Conservation (phyloP, 2,797 vertebrate species). For the Syngnathus rostellatus region DNA sequence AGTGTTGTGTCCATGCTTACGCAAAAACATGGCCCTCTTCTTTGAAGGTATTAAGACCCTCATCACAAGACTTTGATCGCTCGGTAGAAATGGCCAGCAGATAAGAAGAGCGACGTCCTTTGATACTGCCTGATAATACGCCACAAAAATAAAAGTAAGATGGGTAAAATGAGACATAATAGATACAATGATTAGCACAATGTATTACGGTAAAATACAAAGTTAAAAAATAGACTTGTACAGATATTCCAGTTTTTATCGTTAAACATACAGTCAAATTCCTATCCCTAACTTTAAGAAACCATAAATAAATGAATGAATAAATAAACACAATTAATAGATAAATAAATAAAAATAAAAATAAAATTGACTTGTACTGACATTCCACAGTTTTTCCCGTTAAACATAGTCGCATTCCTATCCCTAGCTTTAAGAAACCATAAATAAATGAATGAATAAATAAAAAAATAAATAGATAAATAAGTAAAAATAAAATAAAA, state of each 20-base stretch:
- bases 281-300: background rate
- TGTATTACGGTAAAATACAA: background rate
- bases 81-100: constrained; percentile 89
- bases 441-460: too few relatives aligned
- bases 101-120: constrained; percentile 89
- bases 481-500: background rate
- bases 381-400: too few relatives aligned
- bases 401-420: too few relatives aligned
- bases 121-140: constrained; percentile 75
- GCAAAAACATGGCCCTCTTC: constrained; percentile 81
- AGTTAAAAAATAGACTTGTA: background rate
- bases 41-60: constrained; percentile 87
- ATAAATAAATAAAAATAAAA: background rate
- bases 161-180: background rate
- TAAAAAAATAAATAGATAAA: too few relatives aligned
- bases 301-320: too few relatives aligned
- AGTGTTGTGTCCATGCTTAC: constrained; percentile 57
- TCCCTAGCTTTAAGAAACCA: too few relatives aligned
- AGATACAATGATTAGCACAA: background rate
- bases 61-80: constrained; percentile 94
- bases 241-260: background rate
- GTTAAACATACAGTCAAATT: background rate
- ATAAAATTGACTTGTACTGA: too few relatives aligned
- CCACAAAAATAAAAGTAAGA: background rate
- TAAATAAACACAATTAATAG: too few relatives aligned